Evolutionary conservation across 2,888 invertebrate species (phyloP), one percentile per base, ranked within the genome.

Genomic region (Choreutis nemorana): DNA sequence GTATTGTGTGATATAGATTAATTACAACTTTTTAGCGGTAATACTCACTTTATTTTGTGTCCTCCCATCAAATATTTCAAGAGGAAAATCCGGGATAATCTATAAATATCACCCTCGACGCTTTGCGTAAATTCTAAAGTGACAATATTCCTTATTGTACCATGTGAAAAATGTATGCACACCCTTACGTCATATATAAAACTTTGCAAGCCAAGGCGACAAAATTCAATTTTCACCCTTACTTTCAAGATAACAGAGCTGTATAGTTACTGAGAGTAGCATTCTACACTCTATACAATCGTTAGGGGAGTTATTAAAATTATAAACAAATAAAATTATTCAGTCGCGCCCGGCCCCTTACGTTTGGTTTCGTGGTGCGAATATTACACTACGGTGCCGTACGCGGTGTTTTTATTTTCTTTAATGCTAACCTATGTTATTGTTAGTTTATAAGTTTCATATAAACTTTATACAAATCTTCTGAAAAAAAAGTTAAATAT

Each of bases 301-400:
- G 55, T 47, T 50, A 46, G 44, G 66, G 71, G 71, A 61, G 70
- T 71, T 75, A 77, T 77, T 75, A 75, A 73, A 75, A 73, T 75
- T 73, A 73, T 71, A 73, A 73, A 75, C 73, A 75, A 73, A 75
- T 75, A 75, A 70, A 68, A 72, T 70, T 72, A 72, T 72, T 68
- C 72, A 55, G 50, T n/a, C 40, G 49, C 54, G 48, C 58, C 57
- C n/a, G n/a, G n/a, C 65, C 63, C 62, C 53, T 48, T 45, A 48
- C 46, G 44, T 42, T 41, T 40, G 40, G 36, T 49, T 49, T 45
- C 59, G 56, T 59, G 60, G 55, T 40, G 42, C 50, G 64, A 65
- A 65, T 68, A 51, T 26, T 14, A 9, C 26, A n/a, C n/a, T n/a
- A n/a, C n/a, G n/a, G n/a, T n/a, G n/a, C n/a, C n/a, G n/a, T n/a